Base-by-base conservation (phyloP, 1,140 invertebrate species). In the Himalopsyche phryganea region DNA sequence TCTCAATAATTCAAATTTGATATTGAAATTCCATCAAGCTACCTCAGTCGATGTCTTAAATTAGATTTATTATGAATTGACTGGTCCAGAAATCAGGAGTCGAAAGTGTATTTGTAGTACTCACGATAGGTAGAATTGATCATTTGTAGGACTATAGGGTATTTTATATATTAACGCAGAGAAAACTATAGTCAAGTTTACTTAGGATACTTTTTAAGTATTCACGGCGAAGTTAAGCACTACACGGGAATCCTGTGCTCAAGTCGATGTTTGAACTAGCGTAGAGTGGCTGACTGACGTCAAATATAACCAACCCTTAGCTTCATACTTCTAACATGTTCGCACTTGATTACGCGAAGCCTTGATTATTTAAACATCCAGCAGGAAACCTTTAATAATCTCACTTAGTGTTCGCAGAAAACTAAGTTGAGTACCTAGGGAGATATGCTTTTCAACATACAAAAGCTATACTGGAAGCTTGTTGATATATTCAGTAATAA, bases 301-400 rank as follows among this genome's bases (percentile, higher is more conserved):
- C 4, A 9, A 28, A 28, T 5, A 9, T 28, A 28, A 28, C 23
- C 23, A 42, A 42, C 7, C 15, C 19, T 44, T 10, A 2, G 17
- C 19, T 18, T 11, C 19, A 14, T 7, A 44, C 14, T 15, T 10
- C 19, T 44, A 15, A 48, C 49, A 7, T 35, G 15, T 32, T 36
- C 33, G 28, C 14, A 19, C 23, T 11, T 47, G 32, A 15, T 49
- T 35, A 57, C 46, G 41, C 20, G 42, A 44, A 36, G 13, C 18
- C 42, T 51, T 35, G 40, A 58, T 51, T 58, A 50, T 50, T 50
- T 44, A 35, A 50, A 44, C 47, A 45, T 32, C 14, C 11, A 58
- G 40, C 42, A n/a, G 1, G 54, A 50, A 50, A 32, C 56, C 48
- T 44, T 48, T 44, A 45, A 45, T 45, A 45, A 45, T 11, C 13